Evolutionary conservation across 1,140 invertebrate genomes (phyloP).

Genomic region (Hestina assimilis): DNA sequence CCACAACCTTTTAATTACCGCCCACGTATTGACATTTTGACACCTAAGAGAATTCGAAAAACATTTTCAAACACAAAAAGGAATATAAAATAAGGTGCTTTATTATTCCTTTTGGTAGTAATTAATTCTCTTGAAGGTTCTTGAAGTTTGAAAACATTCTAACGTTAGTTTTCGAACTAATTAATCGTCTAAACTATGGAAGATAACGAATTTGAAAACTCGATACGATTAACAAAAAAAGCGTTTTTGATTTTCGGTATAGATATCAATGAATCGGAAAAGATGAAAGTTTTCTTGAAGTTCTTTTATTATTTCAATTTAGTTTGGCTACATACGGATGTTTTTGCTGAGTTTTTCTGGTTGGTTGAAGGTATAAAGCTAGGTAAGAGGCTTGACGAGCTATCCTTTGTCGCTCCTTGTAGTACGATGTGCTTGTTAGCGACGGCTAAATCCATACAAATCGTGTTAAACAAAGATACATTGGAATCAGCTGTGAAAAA

Average conservation of each 20-base stretch:
- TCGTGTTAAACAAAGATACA: conserved; percentile 30
- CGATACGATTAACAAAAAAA: conserved; percentile 14
- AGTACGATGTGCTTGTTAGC: conserved; percentile 36
- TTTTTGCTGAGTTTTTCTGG: conserved; percentile 37
- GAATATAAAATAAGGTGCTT: conserved; percentile 12
- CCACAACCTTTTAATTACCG: conserved; percentile 13
- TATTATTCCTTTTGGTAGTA: conserved; percentile 18
- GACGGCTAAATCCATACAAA: conserved; percentile 27
- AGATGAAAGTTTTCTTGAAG: neutral
- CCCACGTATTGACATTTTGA: conserved; percentile 4
- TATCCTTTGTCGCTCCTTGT: conserved; percentile 38
- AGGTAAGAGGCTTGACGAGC: conserved; percentile 35
- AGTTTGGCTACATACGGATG: conserved; percentile 34
- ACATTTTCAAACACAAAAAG: conserved; percentile 16
- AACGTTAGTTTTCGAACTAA: conserved; percentile 8
- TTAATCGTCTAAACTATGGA: too few species aligned
- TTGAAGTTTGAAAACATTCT: too few species aligned
- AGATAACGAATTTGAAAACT: conserved; percentile 10
- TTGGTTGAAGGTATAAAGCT: conserved; percentile 30
- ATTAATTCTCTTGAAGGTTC: conserved; percentile 11
- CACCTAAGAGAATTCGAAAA: conserved; percentile 14
- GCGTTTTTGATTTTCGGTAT: conserved; percentile 9
- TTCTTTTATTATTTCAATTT: conserved; percentile 35
- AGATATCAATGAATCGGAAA: neutral
- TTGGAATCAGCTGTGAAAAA: conserved; percentile 26